Percentiles rank a stretch among this genome's conserved stretches.
phyloP scores from a whole-genome alignment of 1,140 invertebrate genomes.

The Amphibalanus amphitrite region DNA sequence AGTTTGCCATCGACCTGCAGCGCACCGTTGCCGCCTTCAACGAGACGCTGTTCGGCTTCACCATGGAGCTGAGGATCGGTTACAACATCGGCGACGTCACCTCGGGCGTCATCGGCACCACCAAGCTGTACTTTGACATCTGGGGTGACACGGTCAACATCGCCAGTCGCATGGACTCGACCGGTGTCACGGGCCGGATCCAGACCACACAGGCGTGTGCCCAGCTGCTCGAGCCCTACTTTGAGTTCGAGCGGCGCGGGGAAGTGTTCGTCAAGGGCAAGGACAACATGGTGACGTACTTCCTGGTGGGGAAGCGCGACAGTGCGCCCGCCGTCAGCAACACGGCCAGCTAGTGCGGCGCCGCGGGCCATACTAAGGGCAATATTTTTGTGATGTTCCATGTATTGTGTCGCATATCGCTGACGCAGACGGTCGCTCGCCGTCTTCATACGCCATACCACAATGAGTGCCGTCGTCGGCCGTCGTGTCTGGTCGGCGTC shows the following conservation, averaged over 20 bases:
- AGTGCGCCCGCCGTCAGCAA: not conserved
- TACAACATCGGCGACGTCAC: constrained; percentile 64
- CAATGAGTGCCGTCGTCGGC: not conserved
- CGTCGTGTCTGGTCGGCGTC: no score
- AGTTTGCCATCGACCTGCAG: constrained; percentile 74
- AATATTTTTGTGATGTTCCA: not conserved
- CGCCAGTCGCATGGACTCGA: constrained; percentile 88
- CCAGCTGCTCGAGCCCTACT: constrained; percentile 31
- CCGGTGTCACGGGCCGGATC: constrained; percentile 63
- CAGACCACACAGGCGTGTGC: constrained; percentile 64
- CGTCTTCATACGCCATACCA: not conserved
- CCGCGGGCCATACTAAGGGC: not conserved
- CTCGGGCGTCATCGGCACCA: constrained; percentile 88
- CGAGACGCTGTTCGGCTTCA: constrained; percentile 67
- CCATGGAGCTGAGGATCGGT: constrained; percentile 57
- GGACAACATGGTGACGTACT: constrained; percentile 31
- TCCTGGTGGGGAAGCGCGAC: constrained; percentile 10
- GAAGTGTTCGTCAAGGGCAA: constrained; percentile 30
- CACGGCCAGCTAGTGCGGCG: not conserved
- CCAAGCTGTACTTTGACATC: constrained; percentile 93
- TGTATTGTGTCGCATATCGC: not conserved
- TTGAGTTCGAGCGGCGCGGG: constrained; percentile 20
- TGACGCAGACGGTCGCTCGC: no score
- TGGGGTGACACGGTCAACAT: constrained; percentile 98
- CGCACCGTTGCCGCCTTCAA: constrained; percentile 74